Evolutionary conservation across 2,888 invertebrate genomes (phyloP).

Genomic region (Scaptomyza cyrtandrae): DNA sequence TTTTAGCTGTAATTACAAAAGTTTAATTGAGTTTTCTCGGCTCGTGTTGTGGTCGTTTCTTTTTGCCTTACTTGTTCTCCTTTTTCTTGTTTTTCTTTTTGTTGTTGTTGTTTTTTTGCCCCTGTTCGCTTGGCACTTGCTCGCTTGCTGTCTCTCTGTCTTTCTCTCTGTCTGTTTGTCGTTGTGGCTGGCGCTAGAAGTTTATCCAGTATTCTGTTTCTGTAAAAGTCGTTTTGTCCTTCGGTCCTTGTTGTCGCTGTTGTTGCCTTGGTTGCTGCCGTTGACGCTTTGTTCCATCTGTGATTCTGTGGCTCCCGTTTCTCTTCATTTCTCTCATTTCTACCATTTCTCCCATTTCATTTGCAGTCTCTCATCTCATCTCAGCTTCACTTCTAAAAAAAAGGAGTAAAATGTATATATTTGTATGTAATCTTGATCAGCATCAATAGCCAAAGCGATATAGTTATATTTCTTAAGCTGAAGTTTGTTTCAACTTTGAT

Average conservation of each 20-base stretch:
- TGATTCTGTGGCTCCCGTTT: slow-evolving; percentile 1
- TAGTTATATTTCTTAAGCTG: no score
- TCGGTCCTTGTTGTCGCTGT: slow-evolving; percentile 30
- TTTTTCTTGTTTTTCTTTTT: slow-evolving; percentile 14
- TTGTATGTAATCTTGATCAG: no score
- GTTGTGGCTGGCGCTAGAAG: slow-evolving; percentile 67
- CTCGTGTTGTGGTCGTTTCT: slow-evolving; percentile 75
- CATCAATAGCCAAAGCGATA: no score
- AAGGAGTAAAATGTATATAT: no score
- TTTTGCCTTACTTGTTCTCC: slow-evolving; percentile 31
- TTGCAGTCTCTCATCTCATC: no score
- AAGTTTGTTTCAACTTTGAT: no score
- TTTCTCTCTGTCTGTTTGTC: slow-evolving; percentile 22
- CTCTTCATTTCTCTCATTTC: not conserved
- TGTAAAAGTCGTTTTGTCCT: slow-evolving; percentile 45
- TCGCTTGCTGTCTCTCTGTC: slow-evolving; percentile 9
- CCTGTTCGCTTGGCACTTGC: not conserved
- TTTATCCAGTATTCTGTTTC: slow-evolving; percentile 65
- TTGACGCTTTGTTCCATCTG: slow-evolving; percentile 63
- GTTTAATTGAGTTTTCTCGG: slow-evolving; percentile 84
- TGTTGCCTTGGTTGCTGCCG: slow-evolving; percentile 45
- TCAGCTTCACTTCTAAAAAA: no score
- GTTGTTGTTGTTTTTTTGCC: slow-evolving; percentile 25
- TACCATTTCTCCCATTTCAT: not conserved
- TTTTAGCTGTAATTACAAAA: slow-evolving; percentile 84